Base-by-base conservation (phyloP, 2,113 vertebrate species). In the Peucedramus taeniatus region DNA sequence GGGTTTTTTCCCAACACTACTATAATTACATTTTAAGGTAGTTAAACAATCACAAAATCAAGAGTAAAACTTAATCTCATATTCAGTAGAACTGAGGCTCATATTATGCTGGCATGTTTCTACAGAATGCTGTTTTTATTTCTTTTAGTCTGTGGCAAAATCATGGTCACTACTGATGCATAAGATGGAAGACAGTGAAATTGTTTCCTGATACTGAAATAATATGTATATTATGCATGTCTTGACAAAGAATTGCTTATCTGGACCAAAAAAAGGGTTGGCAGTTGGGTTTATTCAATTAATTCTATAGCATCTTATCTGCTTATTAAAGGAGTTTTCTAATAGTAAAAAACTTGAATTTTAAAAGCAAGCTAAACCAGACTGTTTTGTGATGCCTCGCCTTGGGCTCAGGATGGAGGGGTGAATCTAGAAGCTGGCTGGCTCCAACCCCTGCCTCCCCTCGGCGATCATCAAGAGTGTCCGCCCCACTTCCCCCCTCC, bases 281-380 rank as follows among this genome's bases (percentile, higher is more conserved):
- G 3, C 27, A 40, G 15, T 31, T 53, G 7, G 3, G 26, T 74
- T 56, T 10, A 37, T 69, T 79, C 14, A 39, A 4, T 78, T 47
- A 4, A 5, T 37, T 78, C 13, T 78, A 4, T 27, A 54, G 6
- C 30, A 54, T 26, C 10, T 33, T 74, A 82, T 10, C 27, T 57
- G 30, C 42, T 69, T 59, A 39, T 51, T 64, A 56, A 45, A 42
- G 9, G 0, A 0, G 0, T 0, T 24, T 69, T 76, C 49, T 22
- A 57, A 35, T 50, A 42, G 11, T 39, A 64, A 56, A 57, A 49
- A 37, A 1, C 1, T 65, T 57, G 7, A 64, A 37, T 72, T 71
- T 76, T 18, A 39, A 51, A 86, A 83, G 18, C 0, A 0, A 40
- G 26, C 1, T 10, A 60, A 80, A 31, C 9, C 19, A 77, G 37